Evolutionary conservation across 2,113 vertebrate genomes (phyloP), one percentile per base, ranked within the genome.

Genomic region (Chaenogobius annularis): DNA sequence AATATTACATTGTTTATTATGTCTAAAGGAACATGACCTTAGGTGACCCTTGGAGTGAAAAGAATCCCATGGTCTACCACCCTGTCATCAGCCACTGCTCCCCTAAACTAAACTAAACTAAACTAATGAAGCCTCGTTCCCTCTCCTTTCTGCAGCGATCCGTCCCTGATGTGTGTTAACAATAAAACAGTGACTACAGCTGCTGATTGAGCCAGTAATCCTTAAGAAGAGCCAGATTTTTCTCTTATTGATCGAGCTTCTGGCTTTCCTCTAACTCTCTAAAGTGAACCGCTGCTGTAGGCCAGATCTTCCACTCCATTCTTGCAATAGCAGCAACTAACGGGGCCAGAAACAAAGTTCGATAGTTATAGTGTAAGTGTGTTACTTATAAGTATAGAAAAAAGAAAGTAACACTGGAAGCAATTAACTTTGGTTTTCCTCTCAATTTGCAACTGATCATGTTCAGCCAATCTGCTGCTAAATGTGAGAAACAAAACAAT

Each of bases 401-500:
- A 75, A 73, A 63, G 68, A 68, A 83, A 85, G 69, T 89, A 88
- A 87, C 85, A 74, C 74, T 87, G 87, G 89, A 89, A 91, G 87
- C 86, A 92, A 94, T 94, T 92, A 94, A 80, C 87, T 84, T 83
- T 67, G 70, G 66, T 79, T 72, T 83, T 80, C 82, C 76, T 85
- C 79, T 81, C 68, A 73, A 56, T 68, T 82, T 74, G 69, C 75
- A 67, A 72, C 75, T 71, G 84, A 89, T 89, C 73, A 7, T 37
- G n/a, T 81, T 85, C 75, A 75, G 73, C 84, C 78, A 82, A 77
- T 86, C 85, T 86, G 84, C 85, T 84, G 84, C 66, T 74, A 68
- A 87, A 82, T 72, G 68, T 54, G 37, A 85, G 86, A 88, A 81
- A 77, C 84, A 85, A 66, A 78, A 80, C 79, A 84, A 85, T 85